phyloP scores from a whole-genome alignment of 2,888 invertebrate species.

The Acanthacorydalis orientalis region DNA sequence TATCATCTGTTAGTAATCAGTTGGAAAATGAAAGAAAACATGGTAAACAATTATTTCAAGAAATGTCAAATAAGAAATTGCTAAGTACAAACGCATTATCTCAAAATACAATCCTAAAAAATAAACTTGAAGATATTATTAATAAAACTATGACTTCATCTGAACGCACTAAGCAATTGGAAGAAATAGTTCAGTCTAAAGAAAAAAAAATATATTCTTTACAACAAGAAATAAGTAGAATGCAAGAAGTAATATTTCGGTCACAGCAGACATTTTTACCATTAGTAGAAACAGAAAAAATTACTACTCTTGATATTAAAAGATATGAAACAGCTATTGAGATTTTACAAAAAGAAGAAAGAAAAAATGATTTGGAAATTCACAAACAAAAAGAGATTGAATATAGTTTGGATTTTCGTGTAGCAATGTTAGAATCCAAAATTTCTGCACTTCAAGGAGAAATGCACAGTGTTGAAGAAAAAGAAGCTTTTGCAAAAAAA shows the following conservation, averaged over 20 bases:
- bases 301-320: conserved; percentile 30
- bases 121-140: conserved; percentile 30
- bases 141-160: conserved; percentile 35
- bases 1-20: conserved; percentile 25
- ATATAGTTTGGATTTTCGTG: conserved; percentile 17
- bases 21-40: conserved; percentile 20
- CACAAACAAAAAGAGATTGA: conserved; percentile 15
- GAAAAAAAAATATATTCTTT: conserved; percentile 31
- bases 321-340: conserved; percentile 20
- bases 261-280: conserved; percentile 30
- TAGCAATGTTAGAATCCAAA: conserved; percentile 18
- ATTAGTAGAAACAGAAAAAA: conserved; percentile 29
- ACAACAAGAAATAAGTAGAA: conserved; percentile 28
- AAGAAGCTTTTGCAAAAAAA: conserved; percentile 18
- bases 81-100: conserved; percentile 12
- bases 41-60: conserved; percentile 15
- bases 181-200: conserved; percentile 40
- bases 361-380: conserved; percentile 17
- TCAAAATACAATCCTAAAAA: conserved; percentile 22
- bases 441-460: conserved; percentile 7
- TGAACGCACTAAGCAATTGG: conserved; percentile 39
- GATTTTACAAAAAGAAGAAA: conserved; percentile 27
- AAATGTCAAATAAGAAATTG: conserved; percentile 13
- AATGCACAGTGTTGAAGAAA: conserved; percentile 5
- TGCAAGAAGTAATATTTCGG: conserved; percentile 32